phyloP scores from a whole-genome alignment of 2,113 vertebrate genomes.

The Choloepus hoffmanni region DNA sequence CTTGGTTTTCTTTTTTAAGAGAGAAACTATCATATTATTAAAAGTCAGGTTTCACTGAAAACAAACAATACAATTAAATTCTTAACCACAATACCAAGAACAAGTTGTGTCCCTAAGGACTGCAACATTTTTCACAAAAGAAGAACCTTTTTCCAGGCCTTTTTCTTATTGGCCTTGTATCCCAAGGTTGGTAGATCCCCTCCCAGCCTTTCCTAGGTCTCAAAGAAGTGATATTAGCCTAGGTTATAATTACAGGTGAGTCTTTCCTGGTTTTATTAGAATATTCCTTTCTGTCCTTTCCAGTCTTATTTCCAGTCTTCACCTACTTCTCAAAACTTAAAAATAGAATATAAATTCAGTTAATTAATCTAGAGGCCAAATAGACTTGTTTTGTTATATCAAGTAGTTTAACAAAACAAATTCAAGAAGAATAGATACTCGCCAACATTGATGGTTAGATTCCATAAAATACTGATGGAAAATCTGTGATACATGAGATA shows the following conservation, averaged over 20 bases:
- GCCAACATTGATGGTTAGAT: not conserved
- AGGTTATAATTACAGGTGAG: not conserved
- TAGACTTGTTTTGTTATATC: not conserved
- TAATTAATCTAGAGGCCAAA: conserved; percentile 19
- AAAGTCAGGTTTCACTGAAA: not conserved
- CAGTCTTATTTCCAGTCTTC: not conserved
- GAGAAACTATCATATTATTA: not conserved
- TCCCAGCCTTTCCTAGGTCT: not conserved
- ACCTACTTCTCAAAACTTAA: conserved; percentile 13
- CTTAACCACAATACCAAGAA: not conserved
- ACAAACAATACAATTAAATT: not conserved
- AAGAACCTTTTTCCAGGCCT: not conserved
- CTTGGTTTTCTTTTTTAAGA: not conserved
- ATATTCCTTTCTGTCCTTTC: not conserved
- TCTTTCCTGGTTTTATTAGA: not conserved
- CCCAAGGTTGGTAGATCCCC: not conserved
- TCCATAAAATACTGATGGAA: not conserved
- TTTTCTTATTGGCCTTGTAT: not conserved
- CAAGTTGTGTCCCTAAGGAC: not conserved
- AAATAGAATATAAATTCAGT: not conserved
- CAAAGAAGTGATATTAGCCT: not conserved
- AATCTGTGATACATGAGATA: not conserved
- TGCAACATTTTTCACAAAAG: not conserved
- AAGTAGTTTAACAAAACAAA: not conserved
- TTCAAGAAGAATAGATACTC: not conserved